Base-by-base conservation (phyloP, 2,797 vertebrate species). In the Urosaurus nigricauda region DNA sequence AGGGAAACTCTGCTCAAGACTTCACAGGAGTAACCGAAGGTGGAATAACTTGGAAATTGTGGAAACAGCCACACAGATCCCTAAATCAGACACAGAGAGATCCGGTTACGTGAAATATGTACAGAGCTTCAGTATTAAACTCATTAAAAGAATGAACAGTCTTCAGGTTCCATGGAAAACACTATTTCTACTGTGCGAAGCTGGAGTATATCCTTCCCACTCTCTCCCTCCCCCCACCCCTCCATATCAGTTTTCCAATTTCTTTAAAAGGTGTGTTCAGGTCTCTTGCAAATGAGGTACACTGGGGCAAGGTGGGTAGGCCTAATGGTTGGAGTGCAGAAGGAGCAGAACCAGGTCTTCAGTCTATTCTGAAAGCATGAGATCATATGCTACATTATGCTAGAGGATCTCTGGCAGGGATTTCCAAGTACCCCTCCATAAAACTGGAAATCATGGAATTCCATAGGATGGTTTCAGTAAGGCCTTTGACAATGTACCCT, bases 51-150 rank as follows among this genome's bases (percentile, higher is more conserved):
- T 82, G 87, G 53, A 88, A 89, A 87, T 87, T 89, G 74, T 93
- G 91, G 85, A 96, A 95, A 79, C 17, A 56, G 29, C 79, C 87
- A 86, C 90, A 32, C 82, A 91, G 90, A 87, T 79, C 82, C 79
- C 71, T 92, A 68, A 0, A 86, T 94, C 89, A 93, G 86, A 87
- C 60, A 1, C 21, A 19, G 37, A 0, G 1, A 91, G 92, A 92
- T 32, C 92, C 87, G 91, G 71, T 94, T 95, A 93, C 90, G 82
- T 65, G 82, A 92, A 89, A 94, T 89, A 89, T 13, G 0, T 0
- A 0, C 60, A 87, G 56, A 79, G 43, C 86, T 70, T 35, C 0
- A 2, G 65, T 81, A 90, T 86, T 21, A 37, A 24, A 65, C 77
- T 77, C 85, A 84, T 90, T 93, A 83, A 88, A 88, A 63, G 87